Evolutionary conservation across 2,888 invertebrate species (phyloP), one percentile per base, ranked within the genome.

Genomic region (Dilophus febrilis): DNA sequence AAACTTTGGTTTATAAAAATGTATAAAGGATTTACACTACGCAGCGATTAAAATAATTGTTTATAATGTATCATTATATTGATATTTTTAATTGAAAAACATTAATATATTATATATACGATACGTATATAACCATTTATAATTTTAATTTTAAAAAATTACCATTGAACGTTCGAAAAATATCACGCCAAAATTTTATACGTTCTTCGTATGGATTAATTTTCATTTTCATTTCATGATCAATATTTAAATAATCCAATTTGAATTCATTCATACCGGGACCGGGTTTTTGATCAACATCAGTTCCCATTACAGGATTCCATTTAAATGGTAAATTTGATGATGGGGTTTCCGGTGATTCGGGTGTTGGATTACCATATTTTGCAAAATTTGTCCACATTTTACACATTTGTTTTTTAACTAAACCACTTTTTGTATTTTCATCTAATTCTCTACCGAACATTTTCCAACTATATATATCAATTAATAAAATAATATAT

Each of bases 351-450:
- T 46, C 40, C 11, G 40, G 43, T 14, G 37, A 41, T 1, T 43
- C 36, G 4, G 59, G 57, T 12, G 58, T 57, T 1, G 64, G 64
- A 38, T 60, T 55, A 38, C 70, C 66, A 48, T 55, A 56, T 50
- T 67, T 70, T 0, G 74, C 76, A 53, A 77, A 77, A 49, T 76
- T 73, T 0, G 72, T 67, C 74, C 77, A 74, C 57, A 74, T 56
- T 16, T 59, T 53, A n/a, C 66, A 59, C 50, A 74, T 56, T 19
- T 61, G 58, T 46, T 43, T 29, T 46, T 47, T 43, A 58, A 52
- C 1, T 49, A 43, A 6, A 51, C 40, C 40, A 51, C 45, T 1
- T 48, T 40, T 1, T 52, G 42, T 11, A 46, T 38, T 3, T 42
- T 6, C 2, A 48, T 28, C 22, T 6, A 6, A 22, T 1, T 40